These are phyloP conservation scores for Clivina fossor DNA, from an alignment of 2,888 invertebrate species.

Conservation along the genomic window DNA sequence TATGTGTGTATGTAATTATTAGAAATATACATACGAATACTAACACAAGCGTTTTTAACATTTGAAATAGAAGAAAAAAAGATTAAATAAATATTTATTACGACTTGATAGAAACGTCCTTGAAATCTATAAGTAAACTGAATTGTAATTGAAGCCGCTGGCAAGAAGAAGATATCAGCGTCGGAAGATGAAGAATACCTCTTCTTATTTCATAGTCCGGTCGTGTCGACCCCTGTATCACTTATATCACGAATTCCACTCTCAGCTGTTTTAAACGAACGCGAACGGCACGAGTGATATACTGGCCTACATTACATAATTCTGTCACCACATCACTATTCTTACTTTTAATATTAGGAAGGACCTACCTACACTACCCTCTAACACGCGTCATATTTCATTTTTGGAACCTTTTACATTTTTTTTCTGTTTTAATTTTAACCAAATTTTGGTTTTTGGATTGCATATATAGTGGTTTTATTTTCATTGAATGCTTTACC, in stretches of 20 bases:
- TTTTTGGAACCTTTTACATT: too few relatives aligned
- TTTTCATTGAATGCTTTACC: too few relatives aligned
- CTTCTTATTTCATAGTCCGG: constrained; percentile 25
- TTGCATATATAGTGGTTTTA: too few relatives aligned
- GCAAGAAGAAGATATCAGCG: constrained; percentile 13
- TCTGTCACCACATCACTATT: constrained; percentile 18
- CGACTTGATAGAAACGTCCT: background rate
- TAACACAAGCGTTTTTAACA: too few relatives aligned
- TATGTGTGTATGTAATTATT: too few relatives aligned
- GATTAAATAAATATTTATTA: background rate
- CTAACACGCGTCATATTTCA: too few relatives aligned
- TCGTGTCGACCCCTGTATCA: constrained; percentile 23
- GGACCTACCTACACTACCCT: too few relatives aligned
- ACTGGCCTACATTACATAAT: constrained; percentile 21
- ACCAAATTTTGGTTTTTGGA: too few relatives aligned
- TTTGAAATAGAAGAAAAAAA: too few relatives aligned
- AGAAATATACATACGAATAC: too few relatives aligned
- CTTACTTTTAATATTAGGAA: constrained; percentile 14
- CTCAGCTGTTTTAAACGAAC: constrained; percentile 46
- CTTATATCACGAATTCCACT: constrained; percentile 47
- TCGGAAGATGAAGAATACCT: constrained; percentile 23
- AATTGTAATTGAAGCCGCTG: background rate
- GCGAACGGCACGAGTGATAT: constrained; percentile 38
- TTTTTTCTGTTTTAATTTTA: too few relatives aligned
- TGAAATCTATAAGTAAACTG: background rate